Percentiles rank a stretch among this genome's conserved stretches.
Evolutionary conservation across 2,113 vertebrate genomes (phyloP).

Genomic region (Tautogolabrus adspersus): DNA sequence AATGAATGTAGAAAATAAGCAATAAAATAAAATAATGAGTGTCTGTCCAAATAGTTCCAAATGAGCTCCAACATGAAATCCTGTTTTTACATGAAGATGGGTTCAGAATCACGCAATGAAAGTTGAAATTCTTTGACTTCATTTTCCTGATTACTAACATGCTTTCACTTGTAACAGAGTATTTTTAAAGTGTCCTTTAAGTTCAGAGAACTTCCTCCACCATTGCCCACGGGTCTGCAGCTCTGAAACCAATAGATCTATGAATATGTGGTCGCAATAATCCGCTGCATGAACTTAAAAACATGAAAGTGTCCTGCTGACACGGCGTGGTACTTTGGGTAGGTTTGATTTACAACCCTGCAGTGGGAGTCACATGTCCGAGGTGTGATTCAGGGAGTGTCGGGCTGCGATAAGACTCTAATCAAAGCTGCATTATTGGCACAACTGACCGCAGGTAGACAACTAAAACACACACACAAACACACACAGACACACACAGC

Average conservation of each 20-base stretch:
- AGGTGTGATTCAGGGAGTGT: slow-evolving; percentile 51
- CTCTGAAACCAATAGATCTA: not conserved
- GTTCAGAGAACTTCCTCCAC: no score
- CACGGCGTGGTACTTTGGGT: slow-evolving; percentile 1
- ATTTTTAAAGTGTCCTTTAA: no score
- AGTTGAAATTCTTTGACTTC: no score
- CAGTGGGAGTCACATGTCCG: slow-evolving; percentile 52
- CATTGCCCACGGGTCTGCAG: not conserved
- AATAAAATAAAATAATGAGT: no score
- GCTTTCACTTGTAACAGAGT: no score
- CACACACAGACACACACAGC: slow-evolving; percentile 26
- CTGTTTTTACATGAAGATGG: no score
- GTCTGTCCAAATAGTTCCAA: no score
- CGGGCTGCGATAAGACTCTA: slow-evolving; percentile 59
- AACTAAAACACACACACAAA: slow-evolving; percentile 29
- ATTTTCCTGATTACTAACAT: no score
- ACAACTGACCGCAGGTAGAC: slow-evolving; percentile 44
- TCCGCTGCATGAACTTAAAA: not conserved
- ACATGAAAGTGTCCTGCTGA: slow-evolving; percentile 9
- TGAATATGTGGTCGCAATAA: not conserved
- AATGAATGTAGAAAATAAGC: no score
- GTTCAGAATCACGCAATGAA: no score
- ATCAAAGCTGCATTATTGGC: slow-evolving; percentile 63
- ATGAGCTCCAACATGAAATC: no score
- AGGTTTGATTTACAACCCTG: slow-evolving; percentile 52